Base-by-base conservation (phyloP, 2,797 vertebrate species). In the Acanthis flammea region DNA sequence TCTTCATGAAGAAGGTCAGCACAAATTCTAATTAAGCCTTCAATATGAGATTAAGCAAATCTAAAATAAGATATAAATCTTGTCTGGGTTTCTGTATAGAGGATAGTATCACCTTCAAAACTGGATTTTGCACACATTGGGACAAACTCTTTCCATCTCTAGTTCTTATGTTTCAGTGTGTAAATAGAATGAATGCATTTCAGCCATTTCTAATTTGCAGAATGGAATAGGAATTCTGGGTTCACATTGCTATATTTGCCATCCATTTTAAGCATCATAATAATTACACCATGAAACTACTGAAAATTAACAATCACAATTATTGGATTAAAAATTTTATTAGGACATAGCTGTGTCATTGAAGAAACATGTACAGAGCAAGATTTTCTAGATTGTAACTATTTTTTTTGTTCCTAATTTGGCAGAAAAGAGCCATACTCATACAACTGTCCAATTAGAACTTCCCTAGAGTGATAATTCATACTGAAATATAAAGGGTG, bases 401-500 rank as follows among this genome's bases (percentile, higher is more conserved):
- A 80, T 11, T 71, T 91, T 91, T 90, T 70, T 70, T 60, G 6
- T 89, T 92, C 9, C n/a, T 30, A 11, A 24, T 41, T 62, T 88
- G 55, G 10, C 53, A 88, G 71, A 85, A 85, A 60, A 28, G 16
- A 90, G 37, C 6, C 53, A 50, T 62, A 61, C 7, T 95, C 72
- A 89, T 27, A 72, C 5, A 88, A 28, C 21, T 80, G 55, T 70
- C 75, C 68, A 93, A 63, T 86, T 89, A 90, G 35, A 91, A 86
- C 44, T 94, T 92, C 63, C 50, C 37, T 68, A 28, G 48, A 89
- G 60, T 70, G 74, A 82, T 62, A 71, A 92, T 61, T 47, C 81
- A 44, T 81, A 86, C 92, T 58, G 54, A 94, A 96, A 84, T 89
- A 92, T 61, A 96, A 93, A 71, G n/a, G 5, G 24, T 86, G 22